These are phyloP conservation scores for Phataginus tetradactyla DNA, from an alignment of 2,797 vertebrate genomes.

Conservation along the genomic window DNA sequence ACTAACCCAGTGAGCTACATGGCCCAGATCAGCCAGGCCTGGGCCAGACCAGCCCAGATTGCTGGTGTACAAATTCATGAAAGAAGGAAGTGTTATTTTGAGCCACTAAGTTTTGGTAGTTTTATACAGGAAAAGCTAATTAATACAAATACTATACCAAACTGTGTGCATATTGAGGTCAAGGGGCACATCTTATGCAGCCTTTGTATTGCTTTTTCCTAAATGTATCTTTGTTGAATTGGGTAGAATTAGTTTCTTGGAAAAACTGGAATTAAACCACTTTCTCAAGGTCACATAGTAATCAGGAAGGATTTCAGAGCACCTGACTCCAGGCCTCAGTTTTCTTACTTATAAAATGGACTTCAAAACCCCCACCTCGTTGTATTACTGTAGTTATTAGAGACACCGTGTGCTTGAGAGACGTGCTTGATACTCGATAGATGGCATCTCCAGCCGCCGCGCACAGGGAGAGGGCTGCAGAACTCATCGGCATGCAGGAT, in stretches of 20 bases:
- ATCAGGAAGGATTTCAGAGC: background rate
- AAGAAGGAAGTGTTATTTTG: background rate
- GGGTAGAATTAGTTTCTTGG: background rate
- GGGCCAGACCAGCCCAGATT: background rate
- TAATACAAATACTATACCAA: background rate
- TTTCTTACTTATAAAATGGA: background rate
- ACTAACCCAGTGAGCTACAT: background rate
- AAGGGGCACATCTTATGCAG: background rate
- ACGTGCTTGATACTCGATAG: rapidly evolving
- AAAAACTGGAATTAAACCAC: background rate
- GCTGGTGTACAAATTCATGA: background rate
- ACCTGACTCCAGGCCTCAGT: background rate
- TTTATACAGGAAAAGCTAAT: background rate
- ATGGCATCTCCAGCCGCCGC: too few relatives aligned
- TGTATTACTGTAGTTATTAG: background rate
- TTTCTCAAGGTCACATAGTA: background rate
- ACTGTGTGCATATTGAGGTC: background rate
- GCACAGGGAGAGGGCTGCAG: background rate
- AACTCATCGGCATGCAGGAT: rapidly evolving
- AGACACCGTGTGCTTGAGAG: rapidly evolving
- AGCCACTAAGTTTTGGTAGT: background rate
- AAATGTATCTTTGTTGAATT: background rate
- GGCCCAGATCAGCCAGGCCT: background rate
- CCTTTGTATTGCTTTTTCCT: background rate
- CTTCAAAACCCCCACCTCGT: background rate